Conservation (phyloP, 2,797 vertebrate species). For the Semaprochilodus insignis region DNA sequence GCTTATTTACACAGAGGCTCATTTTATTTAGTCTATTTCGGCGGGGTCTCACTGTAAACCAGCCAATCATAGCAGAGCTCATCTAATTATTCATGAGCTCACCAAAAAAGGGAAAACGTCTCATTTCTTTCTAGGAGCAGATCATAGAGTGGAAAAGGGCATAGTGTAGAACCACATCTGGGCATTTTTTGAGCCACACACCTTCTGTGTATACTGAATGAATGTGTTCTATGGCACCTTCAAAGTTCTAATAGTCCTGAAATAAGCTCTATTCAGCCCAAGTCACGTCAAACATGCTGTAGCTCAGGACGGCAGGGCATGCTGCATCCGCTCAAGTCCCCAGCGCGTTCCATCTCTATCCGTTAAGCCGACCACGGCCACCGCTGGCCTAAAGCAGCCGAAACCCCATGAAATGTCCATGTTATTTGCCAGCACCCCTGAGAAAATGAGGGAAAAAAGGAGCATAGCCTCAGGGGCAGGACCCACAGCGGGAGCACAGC, state of each 20-base stretch:
- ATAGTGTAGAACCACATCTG: too few species aligned
- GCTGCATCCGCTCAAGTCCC: background rate
- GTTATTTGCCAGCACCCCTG: constrained; percentile 14
- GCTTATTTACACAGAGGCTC: too few species aligned
- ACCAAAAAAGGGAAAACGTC: too few species aligned
- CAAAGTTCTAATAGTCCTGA: background rate
- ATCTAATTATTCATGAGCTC: too few species aligned
- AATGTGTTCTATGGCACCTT: too few species aligned
- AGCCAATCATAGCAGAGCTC: too few species aligned
- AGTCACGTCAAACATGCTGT: background rate
- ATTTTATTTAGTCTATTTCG: too few species aligned
- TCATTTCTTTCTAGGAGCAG: too few species aligned
- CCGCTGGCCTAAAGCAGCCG: background rate
- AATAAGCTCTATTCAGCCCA: background rate
- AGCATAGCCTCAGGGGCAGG: background rate
- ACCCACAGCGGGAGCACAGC: background rate
- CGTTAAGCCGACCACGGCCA: background rate
- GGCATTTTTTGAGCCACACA: too few species aligned
- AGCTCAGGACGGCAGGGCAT: background rate
- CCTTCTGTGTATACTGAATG: too few species aligned
- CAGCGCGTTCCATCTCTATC: background rate
- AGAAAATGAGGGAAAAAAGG: background rate
- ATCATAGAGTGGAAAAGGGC: too few species aligned
- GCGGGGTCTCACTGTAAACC: too few species aligned
- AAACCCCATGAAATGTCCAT: constrained; percentile 2